Evolutionary conservation across 2,888 invertebrate species (phyloP), one percentile per base, ranked within the genome.

Genomic region (Drosophila quinaria): DNA sequence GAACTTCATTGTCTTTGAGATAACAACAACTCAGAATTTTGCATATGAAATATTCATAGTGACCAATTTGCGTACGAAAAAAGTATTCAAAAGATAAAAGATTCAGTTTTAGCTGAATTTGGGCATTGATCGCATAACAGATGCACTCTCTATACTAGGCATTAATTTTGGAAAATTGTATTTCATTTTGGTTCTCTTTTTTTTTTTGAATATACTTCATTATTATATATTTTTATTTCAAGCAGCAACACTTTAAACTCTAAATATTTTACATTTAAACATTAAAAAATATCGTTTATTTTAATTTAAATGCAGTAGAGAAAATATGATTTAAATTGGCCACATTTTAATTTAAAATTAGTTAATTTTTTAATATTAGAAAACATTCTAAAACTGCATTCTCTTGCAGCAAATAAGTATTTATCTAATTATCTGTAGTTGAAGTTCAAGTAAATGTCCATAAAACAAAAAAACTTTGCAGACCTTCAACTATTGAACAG

Each of bases 11-110:
- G 33, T n/a, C 13, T 17, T 9, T 35, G 17, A 13, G 15, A 9
- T 11, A 9, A 15, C 22, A 19, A 35, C 9, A 22, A 22, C n/a
- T 35, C 6, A 22, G 22, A 55, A 50, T 58, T 46, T 15, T 9
- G 33, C 42, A 55, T 55, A 55, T 55, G 33, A 55, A 55, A 55
- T 73, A 69, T 73, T 74, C 70, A 81, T 67, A 55, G 60, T 35
- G 17, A 10, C 25, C 19, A 33, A 73, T 69, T 81, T 65, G 49
- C 62, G 51, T 69, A 41, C 41, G 25, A 35, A 41, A 49, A 49
- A 58, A 41, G 29, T 41, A 41, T 41, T 22, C 31, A 63, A 25
- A 58, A 50, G 13, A 33, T 60, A 13, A 25, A n/a, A 31, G 39
- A 41, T n/a, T 13, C 29, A 50, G 47, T 39, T 29, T 29, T 22